Base-by-base conservation (phyloP, 2,113 vertebrate genomes). In the Paedocypris sp. region DNA sequence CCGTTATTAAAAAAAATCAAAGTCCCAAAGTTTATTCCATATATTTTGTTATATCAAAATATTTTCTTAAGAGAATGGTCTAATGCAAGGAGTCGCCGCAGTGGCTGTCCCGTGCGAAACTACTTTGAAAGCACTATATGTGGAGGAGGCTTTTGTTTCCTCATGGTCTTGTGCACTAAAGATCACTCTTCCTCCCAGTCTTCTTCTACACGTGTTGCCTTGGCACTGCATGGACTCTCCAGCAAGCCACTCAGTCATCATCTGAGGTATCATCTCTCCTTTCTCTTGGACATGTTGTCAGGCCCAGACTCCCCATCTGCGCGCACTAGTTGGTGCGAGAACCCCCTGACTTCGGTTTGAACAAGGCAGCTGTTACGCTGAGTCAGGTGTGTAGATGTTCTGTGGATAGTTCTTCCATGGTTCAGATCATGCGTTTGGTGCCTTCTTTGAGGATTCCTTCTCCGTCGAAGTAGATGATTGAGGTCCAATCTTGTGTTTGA, bases 381-480 rank as follows among this genome's bases (percentile, higher is more conserved):
- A 41, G 9, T 18, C 23, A 25, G 49, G 36, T 35, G 19, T 36
- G 49, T 43, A 26, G 50, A 62, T 36, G 42, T 53, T 48, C 28
- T 54, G 26, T 43, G 22, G 63, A 46, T 56, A 38, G 64, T 22
- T 35, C 60, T 76, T 64, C 58, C 53, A 51, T 62, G 22, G 16
- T 32, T 70, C 59, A 71, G 39, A 47, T 52, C 49, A 61, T 60
- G 45, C 48, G 76, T 75, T 77, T 80, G 81, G 77, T 83, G 80
- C 83, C 82, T 85, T 85, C 74, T 51, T 68, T 75, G 35, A 78
- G 62, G 68, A 72, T 65, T 18, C 20, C 13, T 53, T 20, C n/a
- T n/a, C n/a, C n/a, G n/a, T n/a, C n/a, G n/a, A n/a, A n/a, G n/a
- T n/a, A n/a, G n/a, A n/a, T n/a, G n/a, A n/a, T n/a, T n/a, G n/a